Base-by-base conservation (phyloP, 2,113 vertebrate species). In the Trogon melanurus region DNA sequence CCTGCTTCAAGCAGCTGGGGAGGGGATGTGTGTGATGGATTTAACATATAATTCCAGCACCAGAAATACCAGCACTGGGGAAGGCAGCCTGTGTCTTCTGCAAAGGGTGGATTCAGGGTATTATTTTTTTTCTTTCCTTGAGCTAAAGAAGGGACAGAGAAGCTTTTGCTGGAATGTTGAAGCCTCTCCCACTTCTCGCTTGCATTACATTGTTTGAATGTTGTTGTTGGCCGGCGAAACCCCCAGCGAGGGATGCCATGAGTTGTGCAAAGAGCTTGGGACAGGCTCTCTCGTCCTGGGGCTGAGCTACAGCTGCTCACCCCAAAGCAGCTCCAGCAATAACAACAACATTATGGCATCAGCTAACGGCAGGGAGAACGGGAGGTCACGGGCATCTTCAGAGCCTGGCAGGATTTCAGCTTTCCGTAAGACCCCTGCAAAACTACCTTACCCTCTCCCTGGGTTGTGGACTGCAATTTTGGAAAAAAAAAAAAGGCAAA, bases 381-480 rank as follows among this genome's bases (percentile, higher is more conserved):
- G 54, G 38, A 18, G 13, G 53, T 34, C 53, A 19, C 0, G 16
- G 67, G 51, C 80, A 66, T 65, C 83, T 15, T 26, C 20, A 32
- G 5, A 56, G 30, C 74, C 30, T 4, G 47, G 81, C 14, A 10
- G 57, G 41, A 23, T 26, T 47, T 53, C 57, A 44, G 62, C 76
- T 66, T n/a, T 22, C 41, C 16, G 36, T 26, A 23, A 79, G 30
- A 47, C 16, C 56, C 6, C 62, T 11, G 36, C 9, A 27, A 67
- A 79, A 30, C 14, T 45, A 13, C 20, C 45, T 67, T 1, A 2
- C 5, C 15, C 18, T 36, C 32, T 0, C 18, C 44, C 32, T 0
- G 4, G 29, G 13, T 1, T 27, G 41, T 4, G 26, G 50, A 16
- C 41, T 0, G 0, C n/a, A 14, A 5, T 18, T 45, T 25, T 48